phyloP scores from a whole-genome alignment of 2,113 vertebrate genomes.

The Lophotis ruficrista region DNA sequence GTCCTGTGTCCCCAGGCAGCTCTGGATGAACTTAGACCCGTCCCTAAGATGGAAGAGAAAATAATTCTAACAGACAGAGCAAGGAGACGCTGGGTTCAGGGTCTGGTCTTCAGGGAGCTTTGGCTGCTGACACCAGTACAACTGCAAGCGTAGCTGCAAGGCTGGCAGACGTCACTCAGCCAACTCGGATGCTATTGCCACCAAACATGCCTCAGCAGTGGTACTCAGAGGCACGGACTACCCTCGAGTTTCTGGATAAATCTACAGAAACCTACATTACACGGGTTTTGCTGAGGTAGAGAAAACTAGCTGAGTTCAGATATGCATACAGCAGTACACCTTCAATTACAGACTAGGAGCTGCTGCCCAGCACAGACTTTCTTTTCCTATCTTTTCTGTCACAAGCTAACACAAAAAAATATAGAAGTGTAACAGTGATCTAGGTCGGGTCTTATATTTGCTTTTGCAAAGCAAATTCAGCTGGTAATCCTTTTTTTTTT shows the following conservation, averaged over 20 bases:
- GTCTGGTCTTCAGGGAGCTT: not conserved
- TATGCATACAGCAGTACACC: not conserved
- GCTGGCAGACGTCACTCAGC: not conserved
- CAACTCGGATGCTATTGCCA: not conserved
- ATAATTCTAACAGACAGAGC: not conserved
- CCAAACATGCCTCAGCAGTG: fast-evolving
- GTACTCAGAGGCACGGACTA: not conserved
- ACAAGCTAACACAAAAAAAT: not conserved
- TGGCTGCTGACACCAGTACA: not conserved
- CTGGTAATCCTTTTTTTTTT: not conserved
- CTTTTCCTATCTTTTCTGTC: not conserved
- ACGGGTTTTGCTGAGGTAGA: not conserved
- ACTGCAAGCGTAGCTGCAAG: not conserved
- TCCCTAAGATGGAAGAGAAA: not conserved
- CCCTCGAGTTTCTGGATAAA: not conserved
- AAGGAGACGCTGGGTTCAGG: not conserved
- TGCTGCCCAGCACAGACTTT: not conserved
- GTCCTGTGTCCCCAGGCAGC: not conserved
- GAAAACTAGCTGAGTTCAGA: not conserved
- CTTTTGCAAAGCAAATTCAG: not conserved
- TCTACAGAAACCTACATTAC: not conserved
- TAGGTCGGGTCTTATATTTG: not conserved
- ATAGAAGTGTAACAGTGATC: not conserved
- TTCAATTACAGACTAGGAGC: not conserved
- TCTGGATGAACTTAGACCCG: not conserved